These are phyloP conservation scores for Gerosis bhagava DNA, from an alignment of 2,888 invertebrate genomes.

Conservation along the genomic window DNA sequence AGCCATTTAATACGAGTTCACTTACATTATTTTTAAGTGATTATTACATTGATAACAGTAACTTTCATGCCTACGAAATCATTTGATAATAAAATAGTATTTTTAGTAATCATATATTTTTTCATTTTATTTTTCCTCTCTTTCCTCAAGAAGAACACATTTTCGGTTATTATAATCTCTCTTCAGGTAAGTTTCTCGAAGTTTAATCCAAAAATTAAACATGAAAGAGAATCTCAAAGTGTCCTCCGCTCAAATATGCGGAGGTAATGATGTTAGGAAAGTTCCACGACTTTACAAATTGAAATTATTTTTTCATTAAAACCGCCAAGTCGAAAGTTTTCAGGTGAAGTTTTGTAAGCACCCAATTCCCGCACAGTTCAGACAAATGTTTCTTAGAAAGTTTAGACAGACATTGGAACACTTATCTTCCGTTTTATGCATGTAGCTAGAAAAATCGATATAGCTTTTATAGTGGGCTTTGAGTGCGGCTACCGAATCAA, in stretches of 20 bases:
- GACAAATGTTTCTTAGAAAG: slow-evolving; percentile 54
- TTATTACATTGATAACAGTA: too few relatives aligned
- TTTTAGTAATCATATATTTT: too few relatives aligned
- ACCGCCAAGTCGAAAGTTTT: slow-evolving; percentile 56
- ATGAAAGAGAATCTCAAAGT: slow-evolving; percentile 38
- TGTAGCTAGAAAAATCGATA: too few relatives aligned
- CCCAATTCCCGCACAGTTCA: slow-evolving; percentile 58
- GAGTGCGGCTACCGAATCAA: too few relatives aligned
- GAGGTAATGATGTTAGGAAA: slow-evolving; percentile 65
- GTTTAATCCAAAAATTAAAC: slow-evolving; percentile 15
- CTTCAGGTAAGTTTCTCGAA: slow-evolving; percentile 17
- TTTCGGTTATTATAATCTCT: slow-evolving; percentile 15
- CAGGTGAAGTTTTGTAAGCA: slow-evolving; percentile 70
- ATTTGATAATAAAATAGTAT: too few relatives aligned
- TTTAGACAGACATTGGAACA: slow-evolving; percentile 32
- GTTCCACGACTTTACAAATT: slow-evolving; percentile 62
- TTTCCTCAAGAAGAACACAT: background rate
- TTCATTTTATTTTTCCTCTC: background rate
- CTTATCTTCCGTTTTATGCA: background rate
- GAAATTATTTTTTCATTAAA: slow-evolving; percentile 81
- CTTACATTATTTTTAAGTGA: too few relatives aligned
- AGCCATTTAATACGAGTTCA: too few relatives aligned
- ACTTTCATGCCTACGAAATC: too few relatives aligned
- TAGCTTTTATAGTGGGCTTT: too few relatives aligned
- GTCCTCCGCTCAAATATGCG: slow-evolving; percentile 63